Evolutionary conservation across 1,140 invertebrate species (phyloP), one percentile per base, ranked within the genome.

Genomic region (Lordiphosa mommai): DNA sequence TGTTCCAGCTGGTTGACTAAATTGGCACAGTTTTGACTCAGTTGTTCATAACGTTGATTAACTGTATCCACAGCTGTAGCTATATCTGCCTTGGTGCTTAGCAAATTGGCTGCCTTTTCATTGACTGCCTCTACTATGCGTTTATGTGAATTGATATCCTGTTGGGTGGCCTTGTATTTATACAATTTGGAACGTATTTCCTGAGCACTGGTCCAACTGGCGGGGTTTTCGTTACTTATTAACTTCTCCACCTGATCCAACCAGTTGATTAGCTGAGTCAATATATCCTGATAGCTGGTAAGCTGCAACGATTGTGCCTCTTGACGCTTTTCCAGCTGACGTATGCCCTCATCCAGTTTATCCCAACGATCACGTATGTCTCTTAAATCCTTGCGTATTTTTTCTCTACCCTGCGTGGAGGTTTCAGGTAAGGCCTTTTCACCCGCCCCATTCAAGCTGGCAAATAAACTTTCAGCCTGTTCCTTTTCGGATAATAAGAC

Each of bases 341-440:
- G 91, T 46, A 97, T 94, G 56, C 92, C 92, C 88, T 95, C 95
- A 46, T 95, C 93, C 0, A 98, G 89, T 82, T 92, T 93, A 65
- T 98, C 96, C 95, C 96, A 97, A 82, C 95, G 91, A 79, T 96
- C 95, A 84, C 94, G 92, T 47, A 94, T 91, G 13, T 91, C 91
- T 87, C 95, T 92, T 58, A 98, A 89, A 72, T 97, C 94, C 61
- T 94, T 92, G 6, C 97, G 91, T 32, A 99, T 94, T 29, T 92
- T 93, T 88, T 99, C 97, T 55, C 97, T 92, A 7, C 97, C 97
- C 73, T 93, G 92, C 16, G 96, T 94, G 2, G 96, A 95, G 3
- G 97, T 99, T 88, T 98, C 96, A 0, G 96, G 95, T 60, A 96
- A 93, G 16, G 98, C 92, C 87, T 95, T 94, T 79, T 99, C 97